Evolutionary conservation across 2,888 invertebrate genomes (phyloP).

Genomic region (Odontothrips loti): DNA sequence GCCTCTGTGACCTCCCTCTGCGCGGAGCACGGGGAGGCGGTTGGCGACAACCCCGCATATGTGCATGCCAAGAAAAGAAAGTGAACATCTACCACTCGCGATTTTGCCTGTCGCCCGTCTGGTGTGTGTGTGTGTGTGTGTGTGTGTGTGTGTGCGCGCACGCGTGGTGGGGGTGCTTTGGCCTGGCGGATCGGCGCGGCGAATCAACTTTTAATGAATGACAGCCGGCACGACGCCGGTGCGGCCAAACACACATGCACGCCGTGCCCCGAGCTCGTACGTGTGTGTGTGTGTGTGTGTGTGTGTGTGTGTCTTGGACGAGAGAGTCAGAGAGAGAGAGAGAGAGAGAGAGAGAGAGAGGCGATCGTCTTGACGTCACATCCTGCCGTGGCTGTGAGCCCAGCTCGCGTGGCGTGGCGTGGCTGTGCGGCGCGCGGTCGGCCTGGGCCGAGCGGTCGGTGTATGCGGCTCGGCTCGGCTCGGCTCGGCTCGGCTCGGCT

Average conservation of each 20-base stretch:
- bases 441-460: neutral
- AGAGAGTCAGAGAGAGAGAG: neutral
- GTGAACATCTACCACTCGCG: no score
- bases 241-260: neutral
- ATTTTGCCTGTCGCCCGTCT: neutral
- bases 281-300: neutral
- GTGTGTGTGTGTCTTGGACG: neutral
- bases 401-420: neutral
- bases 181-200: neutral
- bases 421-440: neutral
- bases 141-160: neutral
- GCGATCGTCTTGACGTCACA: slow-evolving; percentile 16
- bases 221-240: neutral
- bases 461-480: neutral
- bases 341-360: neutral
- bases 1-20: no score
- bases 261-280: neutral
- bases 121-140: neutral
- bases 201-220: neutral
- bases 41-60: no score
- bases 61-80: no score
- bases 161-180: neutral
- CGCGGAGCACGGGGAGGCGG: no score
- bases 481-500: neutral
- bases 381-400: neutral